Percentiles rank a stretch among this genome's conserved stretches.
These are phyloP conservation scores for Aotus griseimembra DNA, from an alignment of 2,797 vertebrate genomes.

Conservation along the genomic window DNA sequence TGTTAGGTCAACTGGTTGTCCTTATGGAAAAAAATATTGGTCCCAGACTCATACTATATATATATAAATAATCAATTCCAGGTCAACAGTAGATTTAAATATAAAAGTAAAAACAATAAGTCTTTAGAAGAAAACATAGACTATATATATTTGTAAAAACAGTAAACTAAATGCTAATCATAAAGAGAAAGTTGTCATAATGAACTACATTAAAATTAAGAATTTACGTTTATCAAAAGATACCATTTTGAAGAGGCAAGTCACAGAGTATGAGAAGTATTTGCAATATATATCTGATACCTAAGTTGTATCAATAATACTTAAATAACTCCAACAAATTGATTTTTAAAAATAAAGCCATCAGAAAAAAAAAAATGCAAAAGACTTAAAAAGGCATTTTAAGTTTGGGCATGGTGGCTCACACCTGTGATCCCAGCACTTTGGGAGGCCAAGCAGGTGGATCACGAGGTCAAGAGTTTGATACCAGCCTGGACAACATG, in stretches of 20 bases:
- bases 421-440: no score
- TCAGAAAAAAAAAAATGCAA: background rate
- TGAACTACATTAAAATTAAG: background rate
- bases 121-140: conserved; percentile 3
- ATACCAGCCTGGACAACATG: background rate
- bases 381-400: background rate
- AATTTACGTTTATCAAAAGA: conserved; percentile 11
- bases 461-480: no score
- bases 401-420: no score
- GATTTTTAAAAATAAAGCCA: conserved; percentile 26
- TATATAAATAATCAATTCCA: background rate
- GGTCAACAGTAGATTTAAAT: background rate
- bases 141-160: conserved; percentile 3
- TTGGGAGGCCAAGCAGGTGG: no score
- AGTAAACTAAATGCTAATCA: background rate
- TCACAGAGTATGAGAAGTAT: background rate
- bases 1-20: background rate
- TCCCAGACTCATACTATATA: background rate
- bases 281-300: background rate
- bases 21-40: background rate
- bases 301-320: background rate
- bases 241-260: background rate
- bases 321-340: background rate
- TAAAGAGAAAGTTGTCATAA: background rate
- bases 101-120: conserved; percentile 18